Evolutionary conservation across 2,113 vertebrate genomes (phyloP).

Genomic region (Dipodomys spectabilis): DNA sequence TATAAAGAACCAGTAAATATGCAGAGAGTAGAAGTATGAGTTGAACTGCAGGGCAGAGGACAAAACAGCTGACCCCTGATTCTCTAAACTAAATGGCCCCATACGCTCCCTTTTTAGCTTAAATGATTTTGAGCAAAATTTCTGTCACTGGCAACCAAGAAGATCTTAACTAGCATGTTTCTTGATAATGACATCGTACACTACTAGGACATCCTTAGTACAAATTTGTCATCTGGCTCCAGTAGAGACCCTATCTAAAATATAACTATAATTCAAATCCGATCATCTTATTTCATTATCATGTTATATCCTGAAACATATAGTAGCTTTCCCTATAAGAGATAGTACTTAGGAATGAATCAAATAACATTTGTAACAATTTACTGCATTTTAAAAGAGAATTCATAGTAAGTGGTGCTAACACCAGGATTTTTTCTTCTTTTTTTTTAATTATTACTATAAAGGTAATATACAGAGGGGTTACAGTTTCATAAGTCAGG

Average conservation of each 20-base stretch:
- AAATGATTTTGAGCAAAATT: neutral
- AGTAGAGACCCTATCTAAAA: no score
- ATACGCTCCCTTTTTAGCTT: neutral
- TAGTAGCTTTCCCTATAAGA: neutral
- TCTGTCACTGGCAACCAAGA: neutral
- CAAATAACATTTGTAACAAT: conserved; percentile 40
- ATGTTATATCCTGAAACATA: conserved; percentile 44
- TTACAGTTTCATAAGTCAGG: no score
- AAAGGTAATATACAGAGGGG: no score
- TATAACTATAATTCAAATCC: conserved; percentile 29
- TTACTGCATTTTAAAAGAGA: conserved; percentile 26
- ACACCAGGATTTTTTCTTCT: neutral
- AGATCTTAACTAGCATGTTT: neutral
- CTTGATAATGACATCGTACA: neutral
- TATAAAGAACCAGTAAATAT: neutral
- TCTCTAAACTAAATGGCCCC: neutral
- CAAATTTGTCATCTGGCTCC: conserved; percentile 38
- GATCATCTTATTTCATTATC: conserved; percentile 34
- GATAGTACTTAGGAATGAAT: conserved; percentile 28
- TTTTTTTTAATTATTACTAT: conserved; percentile 24
- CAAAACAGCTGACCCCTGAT: neutral
- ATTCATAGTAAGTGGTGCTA: neutral
- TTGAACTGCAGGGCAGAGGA: neutral
- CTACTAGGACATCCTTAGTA: neutral
- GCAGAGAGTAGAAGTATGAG: neutral